Base-by-base conservation (phyloP, 2,888 invertebrate species). In the Lypha dubia region DNA sequence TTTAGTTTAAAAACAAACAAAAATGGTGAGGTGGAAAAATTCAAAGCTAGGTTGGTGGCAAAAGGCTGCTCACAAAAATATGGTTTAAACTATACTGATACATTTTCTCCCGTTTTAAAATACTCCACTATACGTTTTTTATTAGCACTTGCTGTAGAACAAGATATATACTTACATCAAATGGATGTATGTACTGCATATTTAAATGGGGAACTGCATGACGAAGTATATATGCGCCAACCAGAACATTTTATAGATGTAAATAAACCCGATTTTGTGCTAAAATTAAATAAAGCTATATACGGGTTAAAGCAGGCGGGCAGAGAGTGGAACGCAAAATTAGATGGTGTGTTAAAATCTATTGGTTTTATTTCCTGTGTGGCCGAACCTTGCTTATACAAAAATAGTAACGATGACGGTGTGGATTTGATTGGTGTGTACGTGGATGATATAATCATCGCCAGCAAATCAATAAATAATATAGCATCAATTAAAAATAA, bases 221-320 rank as follows among this genome's bases (percentile, higher is more conserved):
- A 28, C 3, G 28, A 28, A 28, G 28, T 56, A 22, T 68, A 68
- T 32, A 75, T 84, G 60, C 46, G 79, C 24, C 24, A 79, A 62
- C 60, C 38, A 49, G 38, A 74, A 68, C 32, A 81, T 68, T 73
- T 53, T 38, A 46, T 53, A 58, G 13, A 22, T 44, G 22, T 9
- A n/a, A 41, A 56, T 6, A 46, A 79, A 22, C 58, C 49, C 2
- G 41, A 68, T 35, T 60, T 13, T 3, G 68, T 68, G 15, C 44
- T 63, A 24, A 63, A 63, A 11, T 53, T 86, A 15, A 82, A 84
- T 7, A 86, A 86, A 38, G 86, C 86, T 3, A 70, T 86, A 13
- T 87, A 87, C 62, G 86, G 86, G 13, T 24, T 87, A 11, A 85
- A 86, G 35, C 86, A 86, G 56, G 35, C 79, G 3, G 86, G 86